Conservation (phyloP, 2,888 invertebrate genomes). For the Trissoscelio sp. region DNA sequence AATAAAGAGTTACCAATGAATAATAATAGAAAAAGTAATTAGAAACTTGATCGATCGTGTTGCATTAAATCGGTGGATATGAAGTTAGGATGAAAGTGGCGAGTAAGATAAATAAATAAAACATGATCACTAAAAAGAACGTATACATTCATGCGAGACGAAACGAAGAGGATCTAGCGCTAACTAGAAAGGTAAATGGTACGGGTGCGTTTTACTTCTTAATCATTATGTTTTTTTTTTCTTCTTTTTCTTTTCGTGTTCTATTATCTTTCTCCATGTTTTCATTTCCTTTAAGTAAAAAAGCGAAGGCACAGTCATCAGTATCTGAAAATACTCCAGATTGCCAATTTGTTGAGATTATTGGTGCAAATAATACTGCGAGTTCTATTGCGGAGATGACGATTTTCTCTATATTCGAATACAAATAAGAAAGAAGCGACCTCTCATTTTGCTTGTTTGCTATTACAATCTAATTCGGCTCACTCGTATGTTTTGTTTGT, state of each 20-base stretch:
- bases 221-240: constrained; percentile 1
- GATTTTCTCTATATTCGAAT: constrained; percentile 7
- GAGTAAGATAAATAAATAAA: constrained; percentile 42
- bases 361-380: constrained; percentile 67
- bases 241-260: background rate
- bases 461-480: constrained; percentile 22
- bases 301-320: constrained; percentile 70
- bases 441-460: background rate
- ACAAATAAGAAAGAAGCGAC: constrained; percentile 39
- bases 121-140: constrained; percentile 33
- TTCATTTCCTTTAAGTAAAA: constrained; percentile 54
- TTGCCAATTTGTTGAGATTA: constrained; percentile 60
- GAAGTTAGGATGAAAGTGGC: constrained; percentile 5
- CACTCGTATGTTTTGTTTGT: background rate
- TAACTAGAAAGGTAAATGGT: constrained; percentile 11
- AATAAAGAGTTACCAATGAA: background rate
- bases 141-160: constrained; percentile 32
- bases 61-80: constrained; percentile 21
- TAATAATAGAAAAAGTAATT: background rate
- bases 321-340: constrained; percentile 65
- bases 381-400: constrained; percentile 55
- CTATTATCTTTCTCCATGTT: constrained; percentile 33
- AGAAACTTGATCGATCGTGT: background rate
- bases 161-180: constrained; percentile 27
- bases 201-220: constrained; percentile 27